These are phyloP conservation scores for Corvus cornix DNA, from an alignment of 2,113 vertebrate species.

Conservation along the genomic window DNA sequence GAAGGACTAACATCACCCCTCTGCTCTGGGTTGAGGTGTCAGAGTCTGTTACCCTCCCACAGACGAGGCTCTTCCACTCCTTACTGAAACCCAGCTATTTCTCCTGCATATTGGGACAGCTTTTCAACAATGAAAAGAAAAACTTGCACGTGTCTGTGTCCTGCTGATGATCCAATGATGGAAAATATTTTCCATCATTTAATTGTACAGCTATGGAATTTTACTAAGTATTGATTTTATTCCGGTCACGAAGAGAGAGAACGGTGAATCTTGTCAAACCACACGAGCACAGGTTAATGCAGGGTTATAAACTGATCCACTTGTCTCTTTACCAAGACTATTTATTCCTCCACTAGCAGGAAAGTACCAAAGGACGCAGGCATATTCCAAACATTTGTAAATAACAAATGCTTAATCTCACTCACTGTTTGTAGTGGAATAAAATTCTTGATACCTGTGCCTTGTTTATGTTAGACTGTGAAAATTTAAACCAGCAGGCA, in stretches of 20 bases:
- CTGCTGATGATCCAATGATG: not conserved
- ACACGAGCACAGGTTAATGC: not conserved
- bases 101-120: not conserved
- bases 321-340: not conserved
- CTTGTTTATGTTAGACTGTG: not conserved
- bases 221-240: not conserved
- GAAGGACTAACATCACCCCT: not conserved
- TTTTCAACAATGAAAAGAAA: not conserved
- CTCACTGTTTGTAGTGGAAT: not conserved
- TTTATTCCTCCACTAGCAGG: not conserved
- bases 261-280: not conserved
- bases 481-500: not conserved
- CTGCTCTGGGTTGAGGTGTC: not conserved
- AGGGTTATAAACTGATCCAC: not conserved
- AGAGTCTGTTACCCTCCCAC: not conserved
- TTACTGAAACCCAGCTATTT: not conserved
- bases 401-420: not conserved
- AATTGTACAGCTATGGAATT: not conserved
- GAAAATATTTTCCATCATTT: not conserved
- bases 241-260: not conserved
- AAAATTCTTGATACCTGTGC: not conserved
- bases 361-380: not conserved
- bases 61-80: accelerated
- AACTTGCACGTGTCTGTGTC: not conserved
- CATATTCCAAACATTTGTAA: not conserved